Evolutionary conservation across 2,797 vertebrate genomes (phyloP), one percentile per base, ranked within the genome.

Genomic region (Chiloscyllium punctatum): DNA sequence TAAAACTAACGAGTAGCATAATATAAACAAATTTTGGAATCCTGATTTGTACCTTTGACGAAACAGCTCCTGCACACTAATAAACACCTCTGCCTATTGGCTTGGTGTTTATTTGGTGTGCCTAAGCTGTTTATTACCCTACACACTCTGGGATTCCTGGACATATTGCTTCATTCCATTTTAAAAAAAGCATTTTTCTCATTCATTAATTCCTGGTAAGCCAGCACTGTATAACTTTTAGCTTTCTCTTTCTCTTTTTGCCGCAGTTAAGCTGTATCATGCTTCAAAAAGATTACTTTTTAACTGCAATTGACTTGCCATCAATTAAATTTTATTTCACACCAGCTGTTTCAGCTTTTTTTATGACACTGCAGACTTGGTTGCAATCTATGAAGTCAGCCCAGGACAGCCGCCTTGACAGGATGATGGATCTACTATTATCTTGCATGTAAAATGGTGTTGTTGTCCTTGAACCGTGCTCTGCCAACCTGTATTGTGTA

Each of bases 391-490:
- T 42, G 66, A 69, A 69, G n/a, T 92, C 66, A 69, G 66, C 23
- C 42, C 90, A 92, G 62, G 90, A 92, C 66, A 69, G 33, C 90
- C 25, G 62, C 69, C 68, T 11, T 92, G 90, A 69, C 62, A 92
- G 90, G 25, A 92, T 92, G 90, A 92, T 92, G 18, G 90, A 92
- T 92, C 90, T 69, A 23, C 66, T 92, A 66, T 92, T 92, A 27
- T 69, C 37, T 92, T 3, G 62, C 37, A 21, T 42, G 62, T 69
- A 53, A 16, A 94, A 94, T 71, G 27, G 69, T 74, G 71, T 53
- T 0, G 25, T 72, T 53, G 94, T 33, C 94, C 94, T 94, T 94
- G 68, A 94, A 74, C 30, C 30, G 69, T 94, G 68, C 16, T 51
- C 68, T 72, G 92, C 92, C 92, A 94, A 94, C 92, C 92, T 94